Evolutionary conservation across 2,797 vertebrate genomes (phyloP), one percentile per base, ranked within the genome.

Genomic region (Ctenopoma kingsleyae): DNA sequence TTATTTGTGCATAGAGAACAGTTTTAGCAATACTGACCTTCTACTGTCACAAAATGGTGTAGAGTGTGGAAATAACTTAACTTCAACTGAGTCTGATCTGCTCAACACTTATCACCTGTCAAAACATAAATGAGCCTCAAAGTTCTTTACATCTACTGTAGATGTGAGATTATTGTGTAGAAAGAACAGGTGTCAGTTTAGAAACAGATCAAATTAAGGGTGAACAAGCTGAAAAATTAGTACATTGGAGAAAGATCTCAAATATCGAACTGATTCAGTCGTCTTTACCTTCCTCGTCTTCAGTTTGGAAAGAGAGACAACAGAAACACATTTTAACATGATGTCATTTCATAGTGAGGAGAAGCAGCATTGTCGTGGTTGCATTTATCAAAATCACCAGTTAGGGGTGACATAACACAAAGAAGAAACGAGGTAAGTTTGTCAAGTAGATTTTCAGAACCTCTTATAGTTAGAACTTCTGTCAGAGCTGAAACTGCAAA

Each of bases 271-370:
- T 15, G 35, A 71, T 80, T 73, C 53, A 66, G 43, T 78, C 58
- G 36, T 90, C 88, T 91, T 98, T 96, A 98, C 97, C 97, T 97
- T 97, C 96, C 86, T 96, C 96, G 73, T 98, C 96, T 91, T 96
- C 94, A 91, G 89, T 76, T 74, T 50, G 74, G 56, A 81, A 75
- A 78, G 79, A 25, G 55, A 67, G 57, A 82, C 35, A 71, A 80
- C 35, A 87, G 49, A 92, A 68, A 88, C 70, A 86, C 66, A 9
- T 71, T 54, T 58, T 30, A 73, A 66, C 9, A 65, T 1, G 8
- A 6, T 4, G 19, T 16, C 5, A 20, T 44, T 13, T 32, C 11
- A 32, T 44, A 19, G 22, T n/a, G 15, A 19, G 10, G 12, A 8
- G 3, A 19, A 17, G 13, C 25, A 44, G 8, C 22, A 16, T n/a